phyloP scores from a whole-genome alignment of 2,888 invertebrate genomes.

The Athalia circularis region DNA sequence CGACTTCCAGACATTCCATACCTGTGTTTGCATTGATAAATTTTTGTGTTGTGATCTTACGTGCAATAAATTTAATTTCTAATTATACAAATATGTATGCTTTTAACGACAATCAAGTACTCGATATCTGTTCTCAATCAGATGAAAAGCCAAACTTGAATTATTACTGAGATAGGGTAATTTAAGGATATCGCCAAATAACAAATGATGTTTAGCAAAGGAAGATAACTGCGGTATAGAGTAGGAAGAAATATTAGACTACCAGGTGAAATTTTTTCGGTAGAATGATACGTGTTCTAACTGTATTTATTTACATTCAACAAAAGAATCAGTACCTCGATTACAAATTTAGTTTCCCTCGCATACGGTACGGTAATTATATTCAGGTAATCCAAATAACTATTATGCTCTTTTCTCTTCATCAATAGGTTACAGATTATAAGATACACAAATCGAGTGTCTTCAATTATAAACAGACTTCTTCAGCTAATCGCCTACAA shows the following conservation, averaged over 20 bases:
- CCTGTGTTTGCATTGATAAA: neutral
- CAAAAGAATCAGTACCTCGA: conserved; percentile 61
- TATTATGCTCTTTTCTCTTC: conserved; percentile 8
- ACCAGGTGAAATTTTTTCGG: neutral
- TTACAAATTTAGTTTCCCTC: conserved; percentile 19
- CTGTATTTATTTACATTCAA: conserved; percentile 67
- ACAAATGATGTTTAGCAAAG: neutral
- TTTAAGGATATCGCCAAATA: neutral
- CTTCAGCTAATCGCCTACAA: conserved; percentile 29
- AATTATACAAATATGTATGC: neutral
- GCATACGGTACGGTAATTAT: neutral
- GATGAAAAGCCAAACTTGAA: no score
- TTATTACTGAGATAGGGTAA: no score
- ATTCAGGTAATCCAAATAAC: neutral
- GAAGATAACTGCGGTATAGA: neutral
- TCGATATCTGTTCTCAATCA: no score
- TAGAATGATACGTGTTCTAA: conserved; percentile 52
- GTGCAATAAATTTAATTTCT: conserved; percentile 2
- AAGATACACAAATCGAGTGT: conserved; percentile 13
- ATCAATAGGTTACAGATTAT: conserved; percentile 16
- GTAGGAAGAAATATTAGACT: neutral
- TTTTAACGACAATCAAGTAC: no score
- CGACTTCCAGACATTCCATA: neutral
- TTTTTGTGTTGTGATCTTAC: conserved; percentile 6
- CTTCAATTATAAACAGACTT: conserved; percentile 21